Base-by-base conservation (phyloP, 1,140 invertebrate genomes). In the Nephila pilipes region DNA sequence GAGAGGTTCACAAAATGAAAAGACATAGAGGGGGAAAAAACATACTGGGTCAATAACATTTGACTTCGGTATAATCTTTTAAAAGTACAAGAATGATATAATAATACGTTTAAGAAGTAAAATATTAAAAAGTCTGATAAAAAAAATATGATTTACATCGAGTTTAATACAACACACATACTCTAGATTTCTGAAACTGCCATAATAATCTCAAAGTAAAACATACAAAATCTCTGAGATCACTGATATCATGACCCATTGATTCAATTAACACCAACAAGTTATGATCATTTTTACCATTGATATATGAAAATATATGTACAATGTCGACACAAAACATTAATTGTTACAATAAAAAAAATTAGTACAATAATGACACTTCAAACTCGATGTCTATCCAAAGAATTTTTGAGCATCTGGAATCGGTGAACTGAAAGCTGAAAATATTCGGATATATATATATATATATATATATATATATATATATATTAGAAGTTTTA, bases 261-360 rank as follows among this genome's bases (percentile, higher is more conserved):
- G 29, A 29, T 32, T 32, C 25, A 29, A 1, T 29, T 69, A 25
- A 69, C 63, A 69, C 63, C 69, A 75, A 75, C 32, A 65, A 65
- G 22, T 65, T n/a, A 75, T 75, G 69, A 75, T 32, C 16, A 75
- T 14, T 36, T 29, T 75, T 36, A 75, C 36, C 69, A 75, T 32
- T 36, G 10, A 75, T 75, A 75, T 29, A 83, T 63, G 29, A 10
- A 83, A 63, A 32, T 91, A 83, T 91, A 60, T 83, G 14, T 83
- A 91, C 80, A 91, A 83, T 36, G 22, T 60, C 18, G 69, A 91
- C 79, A 81, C 16, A 79, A 65, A 91, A 91, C 79, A 91, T 60
- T 38, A 91, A 91, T 83, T 57, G 18, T 22, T 83, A 79, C 63
- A 81, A 22, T 38, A 55, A 63, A 83, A 91, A 55, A 63, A 83